Base-by-base conservation (phyloP, 2,113 vertebrate species). In the Perca schrenkii region DNA sequence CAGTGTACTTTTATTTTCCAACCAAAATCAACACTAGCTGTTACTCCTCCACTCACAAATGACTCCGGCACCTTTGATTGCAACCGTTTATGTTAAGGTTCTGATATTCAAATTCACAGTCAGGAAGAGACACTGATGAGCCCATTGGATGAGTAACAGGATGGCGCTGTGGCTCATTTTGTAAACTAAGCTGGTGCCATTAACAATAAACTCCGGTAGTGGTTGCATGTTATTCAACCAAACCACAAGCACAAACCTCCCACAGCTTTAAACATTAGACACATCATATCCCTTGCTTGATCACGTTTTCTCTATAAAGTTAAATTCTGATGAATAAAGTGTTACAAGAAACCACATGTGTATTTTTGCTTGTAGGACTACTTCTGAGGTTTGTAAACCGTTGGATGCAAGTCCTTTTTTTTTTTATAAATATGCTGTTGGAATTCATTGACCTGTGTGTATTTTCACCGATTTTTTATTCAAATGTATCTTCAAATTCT, bases 171-270 rank as follows among this genome's bases (percentile, higher is more conserved):
- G 65, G 69, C 61, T 89, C 74, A 60, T 62, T 90, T 73, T 63
- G 36, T 49, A 79, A 85, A 68, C 17, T 6, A 8, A 53, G 21
- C 34, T 1, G 14, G 25, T 83, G 82, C 86, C 86, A 84, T 84
- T 65, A 74, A 75, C 84, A 90, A 87, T 71, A 87, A 89, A 84
- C 83, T 77, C 78, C 15, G 36, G 80, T 76, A 87, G 78, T 17
- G 56, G 84, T 80, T 88, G 31, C 60, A 66, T 53, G 67, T 74
- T 69, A 78, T 82, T 82, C 69, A 77, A 84, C 58, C 71, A 66
- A 68, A 87, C 82, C 84, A 74, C 78, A 19, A 69, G 62, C 53
- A n/a, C 56, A 75, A 90, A 72, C 74, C 68, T 89, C 85, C 79
- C 43, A 76, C 67, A 52, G 52, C 71, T 84, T 84, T 77, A 77